Conservation (phyloP, 1,140 invertebrate species). For the Drosophila sechellia region DNA sequence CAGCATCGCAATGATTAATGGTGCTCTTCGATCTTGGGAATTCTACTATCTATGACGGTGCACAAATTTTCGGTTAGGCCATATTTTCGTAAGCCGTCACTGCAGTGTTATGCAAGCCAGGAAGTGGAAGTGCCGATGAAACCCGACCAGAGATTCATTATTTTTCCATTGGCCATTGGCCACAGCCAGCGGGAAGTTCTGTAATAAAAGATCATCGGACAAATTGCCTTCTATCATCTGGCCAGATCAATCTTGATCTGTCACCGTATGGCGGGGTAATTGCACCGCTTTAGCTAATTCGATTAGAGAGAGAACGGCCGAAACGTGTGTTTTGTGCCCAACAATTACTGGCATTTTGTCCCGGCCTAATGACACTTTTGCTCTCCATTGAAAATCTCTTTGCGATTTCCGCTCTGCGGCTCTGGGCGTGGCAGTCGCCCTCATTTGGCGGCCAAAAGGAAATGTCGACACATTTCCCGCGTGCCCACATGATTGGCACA, state of each 20-base stretch:
- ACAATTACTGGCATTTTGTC: conserved; percentile 42
- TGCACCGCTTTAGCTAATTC: conserved; percentile 38
- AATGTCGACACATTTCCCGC: conserved; percentile 58
- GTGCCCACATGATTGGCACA: conserved; percentile 61
- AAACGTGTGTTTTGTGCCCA: conserved; percentile 10
- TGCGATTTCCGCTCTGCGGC: conserved; percentile 66
- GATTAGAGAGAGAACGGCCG: conserved; percentile 20
- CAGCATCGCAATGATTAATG: conserved; percentile 63
- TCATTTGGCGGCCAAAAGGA: conserved; percentile 58
- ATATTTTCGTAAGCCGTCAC: conserved; percentile 11
- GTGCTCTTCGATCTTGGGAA: conserved; percentile 39
- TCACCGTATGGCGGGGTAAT: conserved; percentile 31
- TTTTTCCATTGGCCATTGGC: conserved; percentile 9
- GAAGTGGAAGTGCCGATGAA: conserved; percentile 16
- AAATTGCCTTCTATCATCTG: conserved; percentile 20
- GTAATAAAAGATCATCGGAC: conserved; percentile 16
- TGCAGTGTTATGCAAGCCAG: conserved; percentile 33
- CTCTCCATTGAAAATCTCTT: conserved; percentile 50
- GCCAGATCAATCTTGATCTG: conserved; percentile 42
- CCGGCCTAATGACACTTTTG: conserved; percentile 74
- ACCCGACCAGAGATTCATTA: conserved; percentile 11
- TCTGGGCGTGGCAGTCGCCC: conserved; percentile 32
- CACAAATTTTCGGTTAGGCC: conserved; percentile 23
- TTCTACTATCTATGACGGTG: conserved; percentile 15
- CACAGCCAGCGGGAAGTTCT: conserved; percentile 9